Evolutionary conservation across 2,113 vertebrate genomes (phyloP).

Genomic region (Larimichthys crocea): DNA sequence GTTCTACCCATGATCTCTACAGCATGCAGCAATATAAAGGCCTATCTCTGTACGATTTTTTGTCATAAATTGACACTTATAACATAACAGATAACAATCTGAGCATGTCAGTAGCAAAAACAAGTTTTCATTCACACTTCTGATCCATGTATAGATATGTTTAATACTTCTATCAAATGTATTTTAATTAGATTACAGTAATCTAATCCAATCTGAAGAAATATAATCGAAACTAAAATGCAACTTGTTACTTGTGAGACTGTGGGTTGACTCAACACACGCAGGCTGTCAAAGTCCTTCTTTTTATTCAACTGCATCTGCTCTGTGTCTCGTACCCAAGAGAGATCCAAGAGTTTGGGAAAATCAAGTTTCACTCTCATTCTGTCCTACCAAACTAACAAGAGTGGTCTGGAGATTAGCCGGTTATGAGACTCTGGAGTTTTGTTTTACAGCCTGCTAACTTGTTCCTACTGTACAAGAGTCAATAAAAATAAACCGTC

Average conservation of each 20-base stretch:
- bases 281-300: background rate
- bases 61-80: too few species aligned
- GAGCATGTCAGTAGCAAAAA: too few species aligned
- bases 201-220: background rate
- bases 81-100: too few species aligned
- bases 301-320: background rate
- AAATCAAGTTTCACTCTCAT: background rate
- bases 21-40: too few species aligned
- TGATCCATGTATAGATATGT: background rate
- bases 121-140: background rate
- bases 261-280: background rate
- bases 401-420: background rate
- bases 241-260: background rate
- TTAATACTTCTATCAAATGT: background rate
- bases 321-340: background rate
- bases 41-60: too few species aligned
- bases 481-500: conserved; percentile 14
- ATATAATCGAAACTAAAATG: background rate
- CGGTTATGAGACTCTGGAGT: conserved; percentile 3
- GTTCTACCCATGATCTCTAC: too few species aligned
- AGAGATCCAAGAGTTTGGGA: background rate
- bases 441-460: conserved; percentile 21
- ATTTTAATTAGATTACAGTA: background rate
- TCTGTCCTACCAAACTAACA: background rate
- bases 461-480: background rate